phyloP scores from a whole-genome alignment of 2,888 invertebrate species.

The Ectemnius lituratus region DNA sequence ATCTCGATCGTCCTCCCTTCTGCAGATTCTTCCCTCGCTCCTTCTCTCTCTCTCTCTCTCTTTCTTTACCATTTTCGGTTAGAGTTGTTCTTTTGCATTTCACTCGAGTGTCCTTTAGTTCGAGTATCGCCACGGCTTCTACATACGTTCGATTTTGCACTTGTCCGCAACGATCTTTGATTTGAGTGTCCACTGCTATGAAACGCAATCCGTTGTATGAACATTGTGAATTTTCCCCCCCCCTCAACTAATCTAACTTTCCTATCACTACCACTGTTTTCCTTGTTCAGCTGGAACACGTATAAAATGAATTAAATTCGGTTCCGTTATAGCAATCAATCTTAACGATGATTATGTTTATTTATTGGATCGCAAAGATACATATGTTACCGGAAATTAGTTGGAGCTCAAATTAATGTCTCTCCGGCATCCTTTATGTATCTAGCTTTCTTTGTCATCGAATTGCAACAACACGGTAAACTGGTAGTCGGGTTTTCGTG shows the following conservation, averaged over 20 bases:
- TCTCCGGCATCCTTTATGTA: too few species aligned
- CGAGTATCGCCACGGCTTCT: conserved; percentile 5
- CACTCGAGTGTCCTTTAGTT: too few species aligned
- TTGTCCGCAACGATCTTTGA: conserved; percentile 62
- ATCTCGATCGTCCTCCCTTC: conserved; percentile 6
- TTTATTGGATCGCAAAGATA: too few species aligned
- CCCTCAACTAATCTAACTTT: conserved; percentile 50
- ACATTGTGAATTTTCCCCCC: conserved; percentile 21
- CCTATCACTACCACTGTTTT: too few species aligned
- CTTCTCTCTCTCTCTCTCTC: conserved; percentile 14
- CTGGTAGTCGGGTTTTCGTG: too few species aligned
- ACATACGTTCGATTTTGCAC: conserved; percentile 56
- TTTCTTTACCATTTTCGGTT: conserved; percentile 20
- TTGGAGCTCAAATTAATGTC: too few species aligned
- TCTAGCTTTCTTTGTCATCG: too few species aligned
- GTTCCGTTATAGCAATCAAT: too few species aligned
- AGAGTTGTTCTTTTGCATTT: neutral
- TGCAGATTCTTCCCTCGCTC: neutral
- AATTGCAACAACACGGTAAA: too few species aligned
- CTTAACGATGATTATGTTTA: too few species aligned
- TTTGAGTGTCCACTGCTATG: conserved; percentile 67
- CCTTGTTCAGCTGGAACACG: neutral
- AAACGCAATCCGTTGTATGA: conserved; percentile 56
- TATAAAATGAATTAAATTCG: too few species aligned
- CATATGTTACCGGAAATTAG: too few species aligned